Base-by-base conservation (phyloP, 2,113 vertebrate genomes). In the Sus scrofa region DNA sequence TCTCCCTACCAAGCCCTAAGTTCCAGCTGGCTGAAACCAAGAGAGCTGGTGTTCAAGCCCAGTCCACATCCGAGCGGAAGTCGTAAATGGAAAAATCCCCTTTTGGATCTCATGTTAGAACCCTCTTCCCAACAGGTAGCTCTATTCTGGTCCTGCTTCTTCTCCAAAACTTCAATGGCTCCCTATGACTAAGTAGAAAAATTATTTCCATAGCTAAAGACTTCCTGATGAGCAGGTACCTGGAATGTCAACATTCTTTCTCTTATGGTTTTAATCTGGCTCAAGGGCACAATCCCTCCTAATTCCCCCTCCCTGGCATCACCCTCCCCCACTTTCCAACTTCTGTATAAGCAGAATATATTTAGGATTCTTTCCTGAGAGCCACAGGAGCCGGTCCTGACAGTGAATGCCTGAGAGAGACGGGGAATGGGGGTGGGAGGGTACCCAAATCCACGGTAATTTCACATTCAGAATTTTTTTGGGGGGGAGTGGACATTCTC, bases 301-400 rank as follows among this genome's bases (percentile, higher is more conserved):
- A 54, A 70, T 39, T 12, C 58, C 22, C 22, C 4, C 67, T 74
- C 56, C 50, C 81, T n/a, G 81, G 27, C 6, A 19, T 52, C 20
- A 37, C 22, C 18, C 34, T 56, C 44, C 56, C 8, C n/a, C 3
- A 3, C 18, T 20, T 74, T 67, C 14, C 68, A 65, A 22, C 7
- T 15, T n/a, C 79, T 77, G 30, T 86, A 79, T 37, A 90, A 74
- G 74, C 34, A 79, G 70, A 90, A 77, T 54, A 24, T 60, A 20
- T 77, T 95, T 60, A 50, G 87, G 50, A 78, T 92, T 78, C 34
- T 68, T 50, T 89, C 65, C 39, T 67, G 65, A 88, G 34, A 83
- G 87, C 16, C 56, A 60, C 6, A 44, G 56, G 39, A 74, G 19
- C 34, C 37, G 74, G 52, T 20, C 39, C 52, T 63, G 32, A 39